Conservation (phyloP, 53 echinoderm and acorn worm genomes). For the Hippasteria phrygiana region DNA sequence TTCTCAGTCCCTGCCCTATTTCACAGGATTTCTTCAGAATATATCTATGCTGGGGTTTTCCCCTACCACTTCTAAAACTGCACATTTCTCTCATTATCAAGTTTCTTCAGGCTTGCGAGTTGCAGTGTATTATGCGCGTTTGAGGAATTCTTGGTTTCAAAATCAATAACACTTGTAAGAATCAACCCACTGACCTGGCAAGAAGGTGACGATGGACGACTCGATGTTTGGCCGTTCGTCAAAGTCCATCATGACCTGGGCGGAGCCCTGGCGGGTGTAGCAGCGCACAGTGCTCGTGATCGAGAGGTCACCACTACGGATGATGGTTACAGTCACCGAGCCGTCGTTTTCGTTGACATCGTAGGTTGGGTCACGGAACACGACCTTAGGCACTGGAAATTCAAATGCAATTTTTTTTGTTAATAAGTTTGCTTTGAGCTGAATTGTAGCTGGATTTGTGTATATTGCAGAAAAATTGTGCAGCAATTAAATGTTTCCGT, state of each 20-base stretch:
- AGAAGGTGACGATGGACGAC: slow-evolving; percentile 86
- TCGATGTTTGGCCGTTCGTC: slow-evolving; percentile 99
- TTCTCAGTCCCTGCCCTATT: too few species aligned
- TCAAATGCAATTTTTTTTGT: background rate
- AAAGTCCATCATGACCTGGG: slow-evolving; percentile 99
- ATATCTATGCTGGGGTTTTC: too few species aligned
- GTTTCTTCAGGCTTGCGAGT: too few species aligned
- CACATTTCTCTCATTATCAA: too few species aligned
- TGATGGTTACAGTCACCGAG: slow-evolving; percentile 73
- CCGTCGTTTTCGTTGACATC: slow-evolving; percentile 95
- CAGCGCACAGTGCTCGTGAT: slow-evolving; percentile 89
- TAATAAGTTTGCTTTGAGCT: too few species aligned
- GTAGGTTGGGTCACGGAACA: slow-evolving; percentile 85
- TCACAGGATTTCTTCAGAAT: too few species aligned
- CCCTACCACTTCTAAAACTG: too few species aligned
- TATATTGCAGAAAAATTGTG: too few species aligned
- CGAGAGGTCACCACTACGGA: slow-evolving; percentile 88
- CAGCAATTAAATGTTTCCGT: too few species aligned
- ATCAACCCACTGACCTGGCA: slow-evolving; percentile 79
- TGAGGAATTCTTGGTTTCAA: too few species aligned
- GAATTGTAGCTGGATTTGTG: too few species aligned
- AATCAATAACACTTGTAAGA: background rate
- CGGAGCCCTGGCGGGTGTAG: slow-evolving; percentile 97
- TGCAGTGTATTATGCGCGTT: too few species aligned
- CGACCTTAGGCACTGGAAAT: slow-evolving; percentile 92